A percentile compares a stretch with the other conserved stretches of the same genome.
These are phyloP conservation scores for Salarias fasciatus DNA, from an alignment of 2,797 vertebrate species.

Conservation along the genomic window DNA sequence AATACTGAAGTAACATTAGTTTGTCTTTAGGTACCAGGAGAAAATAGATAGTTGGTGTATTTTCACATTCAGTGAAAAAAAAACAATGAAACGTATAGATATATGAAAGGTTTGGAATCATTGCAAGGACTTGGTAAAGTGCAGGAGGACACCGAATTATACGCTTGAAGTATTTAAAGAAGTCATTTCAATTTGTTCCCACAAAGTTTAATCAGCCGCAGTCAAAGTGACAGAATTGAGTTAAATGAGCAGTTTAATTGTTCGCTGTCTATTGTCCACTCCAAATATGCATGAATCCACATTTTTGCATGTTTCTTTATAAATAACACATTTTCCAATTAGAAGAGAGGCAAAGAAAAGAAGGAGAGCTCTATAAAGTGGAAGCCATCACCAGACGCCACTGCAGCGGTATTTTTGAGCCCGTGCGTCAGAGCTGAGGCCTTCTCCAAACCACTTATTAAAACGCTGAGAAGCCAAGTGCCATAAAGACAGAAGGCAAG, in stretches of 20 bases:
- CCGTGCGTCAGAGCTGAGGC: slow-evolving; percentile 74
- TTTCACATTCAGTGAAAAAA: no score
- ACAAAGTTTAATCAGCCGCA: slow-evolving; percentile 39
- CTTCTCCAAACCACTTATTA: slow-evolving; percentile 84
- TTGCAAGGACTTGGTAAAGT: slow-evolving; percentile 25
- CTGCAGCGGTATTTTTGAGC: slow-evolving; percentile 74
- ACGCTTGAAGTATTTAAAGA: slow-evolving; percentile 43
- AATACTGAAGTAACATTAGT: no score
- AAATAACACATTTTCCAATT: slow-evolving; percentile 77
- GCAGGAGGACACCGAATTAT: not conserved
- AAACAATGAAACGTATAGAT: no score
- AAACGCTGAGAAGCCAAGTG: slow-evolving; percentile 79
- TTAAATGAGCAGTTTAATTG: slow-evolving; percentile 58
- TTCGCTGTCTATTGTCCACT: slow-evolving; percentile 64
- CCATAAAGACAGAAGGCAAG: slow-evolving; percentile 82
- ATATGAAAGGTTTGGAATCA: not conserved
- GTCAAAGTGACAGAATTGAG: slow-evolving; percentile 44
- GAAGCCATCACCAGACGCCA: slow-evolving; percentile 80
- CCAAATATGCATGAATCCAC: slow-evolving; percentile 54
- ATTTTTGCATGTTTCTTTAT: slow-evolving; percentile 76
- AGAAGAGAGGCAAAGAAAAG: slow-evolving; percentile 38
- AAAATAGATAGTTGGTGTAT: no score
- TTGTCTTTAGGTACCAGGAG: no score
- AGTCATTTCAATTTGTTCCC: slow-evolving; percentile 16
- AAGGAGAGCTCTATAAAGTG: slow-evolving; percentile 50